These are phyloP conservation scores for Molossus molossus DNA, from an alignment of 2,797 vertebrate species.

Conservation along the genomic window DNA sequence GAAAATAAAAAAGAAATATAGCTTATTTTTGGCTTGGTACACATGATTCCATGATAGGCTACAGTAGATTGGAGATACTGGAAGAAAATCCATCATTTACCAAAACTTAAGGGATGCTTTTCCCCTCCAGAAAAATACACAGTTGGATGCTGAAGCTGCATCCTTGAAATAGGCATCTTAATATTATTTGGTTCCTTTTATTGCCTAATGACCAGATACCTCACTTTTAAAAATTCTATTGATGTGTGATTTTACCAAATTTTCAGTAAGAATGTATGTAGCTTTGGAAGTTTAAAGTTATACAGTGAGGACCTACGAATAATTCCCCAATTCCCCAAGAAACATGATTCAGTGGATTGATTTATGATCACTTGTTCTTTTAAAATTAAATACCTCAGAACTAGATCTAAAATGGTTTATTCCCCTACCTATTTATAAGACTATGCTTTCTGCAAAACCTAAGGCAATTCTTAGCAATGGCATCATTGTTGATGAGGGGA, in stretches of 20 bases:
- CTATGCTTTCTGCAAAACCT: neutral
- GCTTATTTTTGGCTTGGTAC: slow-evolving; percentile 52
- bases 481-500: neutral
- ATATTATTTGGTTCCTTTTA: slow-evolving; percentile 3
- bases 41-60: neutral
- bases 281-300: slow-evolving; percentile 56
- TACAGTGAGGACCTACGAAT: neutral
- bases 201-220: neutral
- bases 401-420: neutral
- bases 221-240: slow-evolving; percentile 47
- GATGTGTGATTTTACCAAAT: neutral
- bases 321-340: neutral
- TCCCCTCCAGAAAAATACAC: slow-evolving; percentile 31
- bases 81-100: slow-evolving; percentile 58
- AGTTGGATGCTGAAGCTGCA: slow-evolving; percentile 16
- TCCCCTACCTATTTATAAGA: slow-evolving; percentile 27
- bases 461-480: neutral
- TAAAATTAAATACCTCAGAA: slow-evolving; percentile 10
- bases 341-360: neutral
- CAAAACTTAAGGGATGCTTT: neutral
- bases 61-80: neutral
- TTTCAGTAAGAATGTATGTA: slow-evolving; percentile 36
- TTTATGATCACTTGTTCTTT: slow-evolving; percentile 25
- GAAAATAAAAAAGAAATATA: slow-evolving; percentile 69
- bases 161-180: slow-evolving; percentile 12